Evolutionary conservation across 2,113 vertebrate genomes (phyloP).

Genomic region (Toxostoma redivivum): DNA sequence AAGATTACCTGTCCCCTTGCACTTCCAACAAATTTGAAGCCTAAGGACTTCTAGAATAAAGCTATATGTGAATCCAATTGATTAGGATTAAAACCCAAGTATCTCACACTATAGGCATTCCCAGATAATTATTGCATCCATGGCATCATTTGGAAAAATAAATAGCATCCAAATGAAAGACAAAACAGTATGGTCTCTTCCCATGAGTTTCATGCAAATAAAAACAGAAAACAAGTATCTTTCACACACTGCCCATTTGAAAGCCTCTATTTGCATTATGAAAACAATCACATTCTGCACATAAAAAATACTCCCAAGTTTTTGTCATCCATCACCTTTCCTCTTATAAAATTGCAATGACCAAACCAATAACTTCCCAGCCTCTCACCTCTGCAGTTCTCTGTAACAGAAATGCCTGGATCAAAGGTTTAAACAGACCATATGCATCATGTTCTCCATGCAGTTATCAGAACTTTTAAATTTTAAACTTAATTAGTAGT

Average conservation of each 20-base stretch:
- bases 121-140: background rate
- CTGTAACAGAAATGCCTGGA: background rate
- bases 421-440: background rate
- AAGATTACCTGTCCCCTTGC: background rate
- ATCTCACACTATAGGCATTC: background rate
- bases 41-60: background rate
- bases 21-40: background rate
- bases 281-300: background rate
- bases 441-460: background rate
- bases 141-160: background rate
- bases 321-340: background rate
- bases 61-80: background rate
- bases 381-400: background rate
- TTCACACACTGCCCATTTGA: background rate
- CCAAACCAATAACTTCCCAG: background rate
- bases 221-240: background rate
- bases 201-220: background rate
- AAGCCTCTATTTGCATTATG: background rate
- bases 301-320: background rate
- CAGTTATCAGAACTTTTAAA: background rate
- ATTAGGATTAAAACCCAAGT: background rate
- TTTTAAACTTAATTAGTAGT: background rate
- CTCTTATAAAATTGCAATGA: background rate
- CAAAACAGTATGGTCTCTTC: background rate
- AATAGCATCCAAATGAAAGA: background rate